Evolutionary conservation across 2,888 invertebrate genomes (phyloP).

Genomic region (Pammene aurita): DNA sequence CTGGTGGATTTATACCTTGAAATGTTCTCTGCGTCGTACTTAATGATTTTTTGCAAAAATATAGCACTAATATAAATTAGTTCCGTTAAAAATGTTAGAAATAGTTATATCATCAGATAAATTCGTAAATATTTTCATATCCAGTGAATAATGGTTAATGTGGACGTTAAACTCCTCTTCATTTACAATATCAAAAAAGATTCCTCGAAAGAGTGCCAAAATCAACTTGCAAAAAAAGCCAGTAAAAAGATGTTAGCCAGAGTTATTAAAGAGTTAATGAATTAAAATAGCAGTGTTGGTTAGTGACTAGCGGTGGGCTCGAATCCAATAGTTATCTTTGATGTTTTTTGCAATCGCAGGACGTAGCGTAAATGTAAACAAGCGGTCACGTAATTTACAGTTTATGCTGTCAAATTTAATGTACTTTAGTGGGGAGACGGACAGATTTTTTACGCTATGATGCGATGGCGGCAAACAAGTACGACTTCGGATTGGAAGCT

Average conservation of each 20-base stretch:
- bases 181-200: background rate
- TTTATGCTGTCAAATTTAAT: constrained; percentile 15
- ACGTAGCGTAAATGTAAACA: constrained; percentile 14
- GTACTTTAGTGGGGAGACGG: background rate
- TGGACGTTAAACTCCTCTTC: too few relatives aligned
- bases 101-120: too few relatives aligned
- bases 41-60: too few relatives aligned
- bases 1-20: too few relatives aligned
- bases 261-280: constrained; percentile 25
- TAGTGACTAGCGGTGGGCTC: constrained; percentile 20
- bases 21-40: too few relatives aligned
- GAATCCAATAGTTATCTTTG: constrained; percentile 23
- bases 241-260: constrained; percentile 7
- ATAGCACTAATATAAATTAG: too few relatives aligned
- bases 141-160: too few relatives aligned
- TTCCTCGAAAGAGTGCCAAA: background rate
- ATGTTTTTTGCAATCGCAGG: background rate
- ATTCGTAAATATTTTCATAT: too few relatives aligned
- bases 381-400: background rate
- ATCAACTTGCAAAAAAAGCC: background rate
- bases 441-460: background rate
- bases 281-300: constrained; percentile 14
- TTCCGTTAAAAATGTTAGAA: too few relatives aligned
- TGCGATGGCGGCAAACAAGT: too few relatives aligned
- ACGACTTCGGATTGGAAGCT: too few relatives aligned